Base-by-base conservation (phyloP, 2,888 invertebrate species). In the Tetanocera ferruginea region DNA sequence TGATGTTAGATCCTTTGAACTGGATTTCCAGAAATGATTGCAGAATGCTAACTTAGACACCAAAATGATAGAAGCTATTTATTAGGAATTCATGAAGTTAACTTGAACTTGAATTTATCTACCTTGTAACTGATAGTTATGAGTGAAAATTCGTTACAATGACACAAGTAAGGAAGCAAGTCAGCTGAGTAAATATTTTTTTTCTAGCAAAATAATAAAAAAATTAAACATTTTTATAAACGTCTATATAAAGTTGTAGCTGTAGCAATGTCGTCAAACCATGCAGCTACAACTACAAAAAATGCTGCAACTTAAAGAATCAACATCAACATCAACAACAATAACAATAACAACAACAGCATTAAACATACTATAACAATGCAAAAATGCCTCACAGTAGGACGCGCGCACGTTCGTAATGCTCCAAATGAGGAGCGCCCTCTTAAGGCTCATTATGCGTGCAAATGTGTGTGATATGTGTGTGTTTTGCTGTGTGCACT, bases 401-500 rank as follows among this genome's bases (percentile, higher is more conserved):
- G 62, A 62, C 52, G 73, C 60, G 73, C 62, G 43, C 57, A 28
- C 62, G 49, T 34, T 37, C 62, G 60, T 43, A 37, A 34, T 76
- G 76, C 76, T 76, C 76, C 70, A 76, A 70, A 62, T 76, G 70
- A 76, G 70, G 70, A 76, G 76, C 70, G 75, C 75, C 75, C 75
- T 75, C 75, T 55, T 52, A 67, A 31, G 76, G 70, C 76, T 70
- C 76, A 76, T 76, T 76, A 76, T 66, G 76, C 79, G 79, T 72
- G 25, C 66, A 25, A 62, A 28, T 51, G 23, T 17, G 28, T 62
- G 60, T 57, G 17, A 60, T 49, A 74, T 79, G 62, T 73, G 51
- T 43, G 51, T 49, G 64, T 28, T 28, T 9, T 51, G 72, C 14
- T 84, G 83, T 84, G 83, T 83, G 84, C 84, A 85, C 84, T 83